Base-by-base conservation (phyloP, 1,140 invertebrate species). In the Mycetomoellerius zeteki region DNA sequence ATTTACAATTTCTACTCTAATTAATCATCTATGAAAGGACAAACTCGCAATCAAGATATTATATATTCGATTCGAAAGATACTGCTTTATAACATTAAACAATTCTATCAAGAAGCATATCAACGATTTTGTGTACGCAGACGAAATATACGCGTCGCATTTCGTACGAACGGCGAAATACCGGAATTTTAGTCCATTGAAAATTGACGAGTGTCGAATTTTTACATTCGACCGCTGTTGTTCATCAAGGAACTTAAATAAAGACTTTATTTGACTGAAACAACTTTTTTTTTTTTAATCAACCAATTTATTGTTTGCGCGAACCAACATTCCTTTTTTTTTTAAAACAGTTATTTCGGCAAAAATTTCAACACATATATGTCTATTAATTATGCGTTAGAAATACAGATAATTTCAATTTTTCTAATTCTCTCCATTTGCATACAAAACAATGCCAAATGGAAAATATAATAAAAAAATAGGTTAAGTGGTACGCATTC, bases 381-480 rank as follows among this genome's bases (percentile, higher is more conserved):
- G n/a, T 2, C 27, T 14, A 52, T 80, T 69, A 54, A 80, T 67
- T 67, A 60, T 24, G n/a, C 50, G 0, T 81, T 81, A 71, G 30
- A 37, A 52, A 37, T 24, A 47, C 21, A 4, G n/a, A 52, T n/a
- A 16, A 6, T 54, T 69, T n/a, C 64, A 81, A 71, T 24, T 82
- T 30, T 72, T 73, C n/a, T n/a, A n/a, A n/a, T n/a, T n/a, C n/a
- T n/a, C n/a, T n/a, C n/a, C n/a, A n/a, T n/a, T n/a, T n/a, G n/a
- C n/a, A n/a, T n/a, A n/a, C n/a, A n/a, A n/a, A n/a, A n/a, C n/a
- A n/a, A n/a, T n/a, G n/a, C n/a, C n/a, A n/a, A n/a, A n/a, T n/a
- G n/a, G n/a, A n/a, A n/a, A n/a, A n/a, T n/a, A n/a, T n/a, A n/a
- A n/a, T n/a, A n/a, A n/a, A n/a, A n/a, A n/a, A n/a, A n/a, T n/a